A percentile compares a stretch with the other conserved stretches of the same genome.
Conservation (phyloP, 2,888 invertebrate genomes). For the Pterostichus niger region DNA sequence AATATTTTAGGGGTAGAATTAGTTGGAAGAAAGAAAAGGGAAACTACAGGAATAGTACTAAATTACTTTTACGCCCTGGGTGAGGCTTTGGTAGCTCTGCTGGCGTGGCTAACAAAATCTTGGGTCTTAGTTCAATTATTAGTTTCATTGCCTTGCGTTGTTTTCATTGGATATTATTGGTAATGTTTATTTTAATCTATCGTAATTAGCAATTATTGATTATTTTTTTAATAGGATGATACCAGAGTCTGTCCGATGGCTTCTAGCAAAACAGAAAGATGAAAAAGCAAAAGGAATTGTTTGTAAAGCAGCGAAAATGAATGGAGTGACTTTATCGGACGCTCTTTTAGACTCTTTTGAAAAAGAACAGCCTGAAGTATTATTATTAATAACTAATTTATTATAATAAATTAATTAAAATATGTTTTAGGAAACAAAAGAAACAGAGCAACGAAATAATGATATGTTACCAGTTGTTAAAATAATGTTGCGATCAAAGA, state of each 20-base stretch:
- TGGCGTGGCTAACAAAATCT: conserved; percentile 81
- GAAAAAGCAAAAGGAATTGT: conserved; percentile 80
- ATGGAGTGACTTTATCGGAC: conserved; percentile 78
- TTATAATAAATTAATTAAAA: conserved; percentile 18
- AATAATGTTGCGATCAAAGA: conserved; percentile 76
- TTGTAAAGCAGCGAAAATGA: conserved; percentile 79
- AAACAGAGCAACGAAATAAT: conserved; percentile 51
- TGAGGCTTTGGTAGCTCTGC: conserved; percentile 81
- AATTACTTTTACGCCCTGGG: conserved; percentile 84
- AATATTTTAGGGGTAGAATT: conserved; percentile 80
- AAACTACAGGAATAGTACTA: conserved; percentile 82
- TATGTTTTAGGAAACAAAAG: conserved; percentile 57
- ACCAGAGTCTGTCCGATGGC: conserved; percentile 85
- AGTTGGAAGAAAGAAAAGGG: conserved; percentile 82
- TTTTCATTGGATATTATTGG: conserved; percentile 82
- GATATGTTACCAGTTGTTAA: conserved; percentile 76
- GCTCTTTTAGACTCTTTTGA: conserved; percentile 77
- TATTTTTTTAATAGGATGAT: conserved; percentile 76
- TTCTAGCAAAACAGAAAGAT: conserved; percentile 80
- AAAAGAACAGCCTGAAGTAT: conserved; percentile 68
- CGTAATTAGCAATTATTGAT: neutral
- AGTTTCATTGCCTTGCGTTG: conserved; percentile 81
- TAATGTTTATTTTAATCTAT: conserved; percentile 69
- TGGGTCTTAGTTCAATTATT: conserved; percentile 81
- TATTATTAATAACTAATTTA: neutral